Evolutionary conservation across 2,888 invertebrate species (phyloP).

Genomic region (Cyaniris semiargus): DNA sequence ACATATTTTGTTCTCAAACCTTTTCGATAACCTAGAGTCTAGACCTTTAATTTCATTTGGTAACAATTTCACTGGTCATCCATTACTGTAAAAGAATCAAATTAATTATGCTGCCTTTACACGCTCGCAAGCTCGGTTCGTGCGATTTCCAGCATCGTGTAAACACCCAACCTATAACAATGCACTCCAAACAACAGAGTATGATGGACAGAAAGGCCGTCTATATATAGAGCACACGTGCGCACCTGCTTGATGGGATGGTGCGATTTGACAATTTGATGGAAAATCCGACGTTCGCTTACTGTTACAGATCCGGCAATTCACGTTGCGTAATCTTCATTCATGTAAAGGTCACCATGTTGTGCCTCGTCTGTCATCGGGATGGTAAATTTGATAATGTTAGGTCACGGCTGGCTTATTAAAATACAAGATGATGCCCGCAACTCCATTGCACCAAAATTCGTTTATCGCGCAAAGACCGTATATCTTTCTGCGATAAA

Average conservation of each 20-base stretch:
- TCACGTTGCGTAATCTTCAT: neutral
- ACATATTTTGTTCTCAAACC: neutral
- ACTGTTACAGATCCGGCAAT: neutral
- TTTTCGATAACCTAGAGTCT: neutral
- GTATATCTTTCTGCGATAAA: too few relatives aligned
- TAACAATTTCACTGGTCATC: too few relatives aligned
- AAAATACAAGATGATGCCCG: neutral
- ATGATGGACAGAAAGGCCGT: conserved; percentile 70
- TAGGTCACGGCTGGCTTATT: neutral
- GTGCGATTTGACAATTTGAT: conserved; percentile 31
- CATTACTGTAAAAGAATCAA: neutral
- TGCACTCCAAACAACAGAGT: conserved; percentile 27
- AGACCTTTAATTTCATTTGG: neutral
- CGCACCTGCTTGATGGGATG: conserved; percentile 44
- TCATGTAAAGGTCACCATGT: neutral
- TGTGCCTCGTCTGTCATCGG: neutral
- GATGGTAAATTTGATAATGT: neutral
- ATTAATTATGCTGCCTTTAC: neutral
- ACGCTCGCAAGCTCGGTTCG: neutral
- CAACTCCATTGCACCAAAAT: neutral
- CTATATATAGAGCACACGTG: conserved; percentile 66
- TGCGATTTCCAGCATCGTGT: neutral
- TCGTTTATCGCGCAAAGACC: too few relatives aligned
- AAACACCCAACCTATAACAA: neutral
- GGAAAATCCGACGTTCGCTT: conserved; percentile 29